Evolutionary conservation across 2,888 invertebrate genomes (phyloP), one percentile per base, ranked within the genome.

Genomic region (Notodonta dromedarius): DNA sequence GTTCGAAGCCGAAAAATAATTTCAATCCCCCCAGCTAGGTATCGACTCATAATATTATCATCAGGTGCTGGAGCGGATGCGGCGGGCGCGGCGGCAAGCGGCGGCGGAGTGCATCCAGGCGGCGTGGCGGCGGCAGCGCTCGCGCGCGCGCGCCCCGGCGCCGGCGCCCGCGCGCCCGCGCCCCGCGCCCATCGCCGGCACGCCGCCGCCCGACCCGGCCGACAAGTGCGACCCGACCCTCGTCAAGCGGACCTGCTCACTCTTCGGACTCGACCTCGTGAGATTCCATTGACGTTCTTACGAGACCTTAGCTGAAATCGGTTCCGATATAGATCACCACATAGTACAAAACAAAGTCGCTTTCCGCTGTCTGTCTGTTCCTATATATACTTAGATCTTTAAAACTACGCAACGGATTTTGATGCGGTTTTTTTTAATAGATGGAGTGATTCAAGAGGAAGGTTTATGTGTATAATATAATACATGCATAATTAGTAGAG

Each of bases 141-240:
- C 93, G 96, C 64, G 62, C 71, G 66, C n/a, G 95, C 80, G 78
- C 93, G 96, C 64, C 61, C 71, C 66, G 13, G 95, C 80, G 91
- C 95, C 81, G 60, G 68, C 65, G 13, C 94, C 95, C 56, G 94
- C 95, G n/a, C 94, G 97, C 61, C 98, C 98, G 0, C 94, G 98
- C 71, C 98, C 98, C 2, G 97, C 97, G 77, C 98, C 98, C 40
- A 98, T 98, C 76, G 96, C 98, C 16, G 98, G 98, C 64, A 98
- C 98, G 24, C 97, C 97, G 40, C 98, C 98, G 4, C 97, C 97
- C 42, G 97, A 97, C 83, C 96, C 96, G 13, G 95, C 95, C 77
- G 97, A 97, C 86, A 96, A 97, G 91, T 97, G 97, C 88, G 98
- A 98, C 90, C 96, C 96, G 61, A 97, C 97, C 88, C 96, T 97